phyloP scores from a whole-genome alignment of 2,888 invertebrate species.

The Gastrophysa polygoni region DNA sequence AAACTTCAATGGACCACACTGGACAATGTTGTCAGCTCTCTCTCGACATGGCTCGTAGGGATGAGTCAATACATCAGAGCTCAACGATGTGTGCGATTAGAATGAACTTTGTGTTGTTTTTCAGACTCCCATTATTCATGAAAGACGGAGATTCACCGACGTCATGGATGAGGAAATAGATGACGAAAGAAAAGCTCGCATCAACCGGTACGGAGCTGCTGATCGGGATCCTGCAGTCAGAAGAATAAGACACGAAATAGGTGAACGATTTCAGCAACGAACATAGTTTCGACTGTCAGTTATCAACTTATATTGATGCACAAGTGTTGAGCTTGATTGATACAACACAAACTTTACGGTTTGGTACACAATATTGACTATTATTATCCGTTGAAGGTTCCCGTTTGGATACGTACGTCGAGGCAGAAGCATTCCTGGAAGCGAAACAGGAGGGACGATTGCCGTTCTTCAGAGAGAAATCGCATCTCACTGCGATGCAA shows the following conservation, averaged over 20 bases:
- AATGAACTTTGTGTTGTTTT: too few relatives aligned
- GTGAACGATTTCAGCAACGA: slow-evolving; percentile 55
- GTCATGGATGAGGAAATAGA: slow-evolving; percentile 96
- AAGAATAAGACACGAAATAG: slow-evolving; percentile 82
- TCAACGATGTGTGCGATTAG: too few relatives aligned
- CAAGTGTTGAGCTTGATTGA: too few relatives aligned
- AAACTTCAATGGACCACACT: too few relatives aligned
- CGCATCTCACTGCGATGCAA: slow-evolving; percentile 80
- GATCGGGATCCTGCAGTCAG: slow-evolving; percentile 69
- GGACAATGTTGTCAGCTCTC: too few relatives aligned
- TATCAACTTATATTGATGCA: too few relatives aligned
- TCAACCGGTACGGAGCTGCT: slow-evolving; percentile 74
- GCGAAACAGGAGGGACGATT: slow-evolving; percentile 76
- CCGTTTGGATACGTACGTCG: slow-evolving; percentile 82
- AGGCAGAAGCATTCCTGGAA: slow-evolving; percentile 84
- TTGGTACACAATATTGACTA: too few relatives aligned
- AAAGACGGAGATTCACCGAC: slow-evolving; percentile 89
- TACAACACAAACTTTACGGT: too few relatives aligned
- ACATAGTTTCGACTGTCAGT: too few relatives aligned
- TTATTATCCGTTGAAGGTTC: slow-evolving; percentile 54
- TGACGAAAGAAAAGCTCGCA: slow-evolving; percentile 83
- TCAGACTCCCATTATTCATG: slow-evolving; percentile 85
- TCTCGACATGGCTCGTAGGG: too few relatives aligned
- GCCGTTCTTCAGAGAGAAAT: slow-evolving; percentile 93
- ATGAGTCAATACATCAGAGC: too few relatives aligned